phyloP scores from a whole-genome alignment of 2,888 invertebrate genomes.

The Lymantria dispar region DNA sequence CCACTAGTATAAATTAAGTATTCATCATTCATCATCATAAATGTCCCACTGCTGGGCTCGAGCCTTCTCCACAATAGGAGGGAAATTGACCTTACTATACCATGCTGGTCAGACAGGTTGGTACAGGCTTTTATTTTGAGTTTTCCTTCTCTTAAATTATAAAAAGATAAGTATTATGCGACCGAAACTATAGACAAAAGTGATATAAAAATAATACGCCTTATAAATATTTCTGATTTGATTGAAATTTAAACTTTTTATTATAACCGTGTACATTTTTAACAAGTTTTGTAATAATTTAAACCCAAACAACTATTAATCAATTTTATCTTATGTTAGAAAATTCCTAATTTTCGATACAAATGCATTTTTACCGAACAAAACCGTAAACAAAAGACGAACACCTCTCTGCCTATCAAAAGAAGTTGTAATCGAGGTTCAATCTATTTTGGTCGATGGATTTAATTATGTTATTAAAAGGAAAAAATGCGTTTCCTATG shows the following conservation, averaged over 20 bases:
- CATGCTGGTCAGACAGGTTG: too few relatives aligned
- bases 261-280: conserved; percentile 1
- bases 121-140: too few relatives aligned
- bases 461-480: conserved; percentile 69
- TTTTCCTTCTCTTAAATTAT: too few relatives aligned
- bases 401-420: conserved; percentile 20
- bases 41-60: too few relatives aligned
- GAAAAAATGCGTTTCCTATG: conserved; percentile 60
- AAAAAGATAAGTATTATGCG: too few relatives aligned
- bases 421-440: conserved; percentile 25
- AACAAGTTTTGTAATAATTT: conserved; percentile 7
- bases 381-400: conserved; percentile 28
- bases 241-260: background rate
- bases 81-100: too few relatives aligned
- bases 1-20: too few relatives aligned
- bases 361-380: conserved; percentile 1
- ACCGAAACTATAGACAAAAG: too few relatives aligned
- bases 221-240: too few relatives aligned
- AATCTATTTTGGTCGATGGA: conserved; percentile 34
- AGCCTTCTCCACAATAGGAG: too few relatives aligned
- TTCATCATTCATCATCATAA: too few relatives aligned
- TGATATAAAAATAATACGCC: too few relatives aligned
- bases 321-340: conserved; percentile 17
- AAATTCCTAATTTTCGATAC: conserved; percentile 29
- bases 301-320: conserved; percentile 14